Conservation (phyloP, 2,113 vertebrate genomes). For the Myrmecophaga tridactyla region DNA sequence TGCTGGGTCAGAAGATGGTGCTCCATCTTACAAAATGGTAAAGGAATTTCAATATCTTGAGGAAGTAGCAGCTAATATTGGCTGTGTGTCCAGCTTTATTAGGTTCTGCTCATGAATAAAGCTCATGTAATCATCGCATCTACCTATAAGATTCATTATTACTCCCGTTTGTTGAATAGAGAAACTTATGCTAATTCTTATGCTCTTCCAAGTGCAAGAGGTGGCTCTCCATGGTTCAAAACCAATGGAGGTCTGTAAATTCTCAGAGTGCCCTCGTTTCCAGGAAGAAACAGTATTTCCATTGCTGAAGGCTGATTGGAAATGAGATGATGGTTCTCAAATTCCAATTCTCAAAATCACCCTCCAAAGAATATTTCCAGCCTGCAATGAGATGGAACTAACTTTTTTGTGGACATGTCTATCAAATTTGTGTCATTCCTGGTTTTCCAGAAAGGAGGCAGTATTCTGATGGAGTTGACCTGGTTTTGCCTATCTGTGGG, state of each 20-base stretch:
- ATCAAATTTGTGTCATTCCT: background rate
- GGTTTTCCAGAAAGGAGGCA: background rate
- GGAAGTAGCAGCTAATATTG: background rate
- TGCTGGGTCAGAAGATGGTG: conserved; percentile 74
- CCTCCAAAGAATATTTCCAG: background rate
- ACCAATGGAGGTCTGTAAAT: background rate
- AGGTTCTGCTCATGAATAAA: background rate
- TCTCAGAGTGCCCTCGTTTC: background rate
- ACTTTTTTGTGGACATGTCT: background rate
- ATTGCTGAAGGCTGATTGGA: background rate
- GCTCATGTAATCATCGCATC: background rate
- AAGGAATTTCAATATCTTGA: conserved; percentile 22
- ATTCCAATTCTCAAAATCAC: background rate
- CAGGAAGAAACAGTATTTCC: background rate
- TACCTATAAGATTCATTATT: background rate
- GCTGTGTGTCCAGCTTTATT: background rate
- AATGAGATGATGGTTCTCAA: background rate
- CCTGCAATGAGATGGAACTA: background rate
- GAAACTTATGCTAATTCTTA: background rate
- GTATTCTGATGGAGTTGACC: background rate
- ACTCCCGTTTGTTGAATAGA: background rate
- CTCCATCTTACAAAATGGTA: conserved; percentile 73
- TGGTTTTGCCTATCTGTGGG: background rate
- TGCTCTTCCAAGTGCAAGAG: background rate
- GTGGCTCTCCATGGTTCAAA: background rate